A percentile compares a stretch with the other conserved stretches of the same genome.
Conservation (phyloP, 2,113 vertebrate genomes). For the Hippopotamus amphibius region DNA sequence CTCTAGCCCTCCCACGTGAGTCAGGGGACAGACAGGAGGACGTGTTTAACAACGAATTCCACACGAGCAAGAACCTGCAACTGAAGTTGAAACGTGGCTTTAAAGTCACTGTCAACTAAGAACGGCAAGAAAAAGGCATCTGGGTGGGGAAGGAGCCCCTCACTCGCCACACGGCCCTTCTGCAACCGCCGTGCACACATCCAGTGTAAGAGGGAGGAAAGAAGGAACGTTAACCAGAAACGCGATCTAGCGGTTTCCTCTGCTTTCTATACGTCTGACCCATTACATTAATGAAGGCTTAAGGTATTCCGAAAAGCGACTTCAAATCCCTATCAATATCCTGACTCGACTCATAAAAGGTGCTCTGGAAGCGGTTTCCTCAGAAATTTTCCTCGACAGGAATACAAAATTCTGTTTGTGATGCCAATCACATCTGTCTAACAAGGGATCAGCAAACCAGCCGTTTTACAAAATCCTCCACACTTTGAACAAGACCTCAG, state of each 20-base stretch:
- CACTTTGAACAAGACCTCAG: background rate
- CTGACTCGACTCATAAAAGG: background rate
- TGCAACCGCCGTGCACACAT: background rate
- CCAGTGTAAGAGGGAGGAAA: background rate
- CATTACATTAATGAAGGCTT: background rate
- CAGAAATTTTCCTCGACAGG: background rate
- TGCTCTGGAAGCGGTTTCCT: background rate
- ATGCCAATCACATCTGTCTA: background rate
- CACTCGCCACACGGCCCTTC: background rate
- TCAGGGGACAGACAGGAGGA: background rate
- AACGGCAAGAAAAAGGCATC: constrained; percentile 52
- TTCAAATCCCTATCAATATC: background rate
- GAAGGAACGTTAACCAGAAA: constrained; percentile 44
- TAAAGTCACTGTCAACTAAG: constrained; percentile 55
- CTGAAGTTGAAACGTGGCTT: constrained; percentile 46
- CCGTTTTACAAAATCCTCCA: background rate
- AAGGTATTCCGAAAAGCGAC: background rate
- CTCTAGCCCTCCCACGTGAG: background rate
- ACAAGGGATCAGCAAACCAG: background rate
- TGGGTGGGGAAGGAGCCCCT: background rate
- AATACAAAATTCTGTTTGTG: background rate
- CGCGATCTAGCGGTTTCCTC: background rate
- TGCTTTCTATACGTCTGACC: background rate
- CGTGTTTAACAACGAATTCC: background rate
- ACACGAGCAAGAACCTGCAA: constrained; percentile 54